phyloP scores from a whole-genome alignment of 2,888 invertebrate species.

The Elaeidobius kamerunicus region DNA sequence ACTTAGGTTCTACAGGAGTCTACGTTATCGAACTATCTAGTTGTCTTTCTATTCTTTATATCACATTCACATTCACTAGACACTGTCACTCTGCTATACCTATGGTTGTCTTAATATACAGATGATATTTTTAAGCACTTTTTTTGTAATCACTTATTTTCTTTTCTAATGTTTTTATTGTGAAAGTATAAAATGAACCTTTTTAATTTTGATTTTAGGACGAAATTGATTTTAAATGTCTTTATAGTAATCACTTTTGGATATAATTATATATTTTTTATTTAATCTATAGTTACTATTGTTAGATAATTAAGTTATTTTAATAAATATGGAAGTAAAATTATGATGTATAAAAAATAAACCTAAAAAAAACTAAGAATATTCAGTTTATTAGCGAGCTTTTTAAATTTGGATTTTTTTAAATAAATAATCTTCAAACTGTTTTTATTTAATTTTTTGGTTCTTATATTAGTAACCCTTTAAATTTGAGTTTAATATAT shows the following conservation, averaged over 20 bases:
- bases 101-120: slow-evolving; percentile 4
- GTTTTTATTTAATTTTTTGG: no score
- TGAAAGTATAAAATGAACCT: not conserved
- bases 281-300: not conserved
- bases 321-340: no score
- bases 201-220: slow-evolving; percentile 4
- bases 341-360: no score
- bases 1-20: slow-evolving; percentile 11
- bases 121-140: not conserved
- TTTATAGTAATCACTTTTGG: not conserved
- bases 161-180: slow-evolving; percentile 1
- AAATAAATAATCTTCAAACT: no score
- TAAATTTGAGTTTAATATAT: no score
- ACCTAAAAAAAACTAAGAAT: no score
- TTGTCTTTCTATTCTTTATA: slow-evolving; percentile 3
- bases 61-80: slow-evolving; percentile 23
- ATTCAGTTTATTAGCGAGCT: no score
- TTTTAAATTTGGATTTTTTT: no score
- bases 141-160: no score
- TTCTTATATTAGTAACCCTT: no score
- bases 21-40: slow-evolving; percentile 3
- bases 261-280: not conserved
- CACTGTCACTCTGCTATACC: slow-evolving; percentile 10
- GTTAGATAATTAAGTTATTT: not conserved
- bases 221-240: not conserved